Conservation (phyloP, 2,113 vertebrate genomes). For the Meriones unguiculatus region DNA sequence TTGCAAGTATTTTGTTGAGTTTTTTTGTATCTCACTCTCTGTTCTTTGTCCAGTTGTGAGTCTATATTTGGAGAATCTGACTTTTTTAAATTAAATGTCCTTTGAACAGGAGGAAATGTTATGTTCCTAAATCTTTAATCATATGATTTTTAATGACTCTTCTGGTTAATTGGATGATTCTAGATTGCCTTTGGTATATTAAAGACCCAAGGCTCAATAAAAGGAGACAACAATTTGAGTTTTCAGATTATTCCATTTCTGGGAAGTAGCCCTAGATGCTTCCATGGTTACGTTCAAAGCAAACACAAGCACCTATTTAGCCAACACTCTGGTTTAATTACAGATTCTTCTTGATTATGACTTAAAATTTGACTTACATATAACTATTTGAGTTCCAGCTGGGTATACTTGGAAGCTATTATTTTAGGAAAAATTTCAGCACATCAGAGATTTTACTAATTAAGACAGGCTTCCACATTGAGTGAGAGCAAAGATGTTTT, state of each 20-base stretch:
- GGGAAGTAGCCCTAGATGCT: neutral
- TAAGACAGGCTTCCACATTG: conserved; percentile 41
- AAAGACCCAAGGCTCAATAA: neutral
- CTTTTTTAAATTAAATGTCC: neutral
- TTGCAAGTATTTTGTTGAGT: no score
- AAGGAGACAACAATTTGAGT: conserved; percentile 10
- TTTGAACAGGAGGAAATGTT: conserved; percentile 28
- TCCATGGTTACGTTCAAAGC: conserved; percentile 22
- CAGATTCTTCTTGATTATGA: conserved; percentile 56
- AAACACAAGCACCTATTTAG: conserved; percentile 39
- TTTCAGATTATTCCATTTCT: conserved; percentile 1
- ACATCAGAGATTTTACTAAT: conserved; percentile 59
- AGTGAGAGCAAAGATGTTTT: neutral
- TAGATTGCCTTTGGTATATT: conserved; percentile 25
- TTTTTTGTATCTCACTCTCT: neutral
- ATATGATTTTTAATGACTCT: conserved; percentile 29
- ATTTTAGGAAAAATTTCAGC: conserved; percentile 56
- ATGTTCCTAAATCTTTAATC: conserved; percentile 25
- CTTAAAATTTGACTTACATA: conserved; percentile 52
- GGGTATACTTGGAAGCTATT: conserved; percentile 32
- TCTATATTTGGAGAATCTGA: neutral
- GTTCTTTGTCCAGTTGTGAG: neutral
- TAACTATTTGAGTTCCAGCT: conserved; percentile 57
- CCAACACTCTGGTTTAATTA: conserved; percentile 59
- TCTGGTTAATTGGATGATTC: conserved; percentile 41